Conservation (phyloP, 2,113 vertebrate genomes). For the Gymnogyps californianus region DNA sequence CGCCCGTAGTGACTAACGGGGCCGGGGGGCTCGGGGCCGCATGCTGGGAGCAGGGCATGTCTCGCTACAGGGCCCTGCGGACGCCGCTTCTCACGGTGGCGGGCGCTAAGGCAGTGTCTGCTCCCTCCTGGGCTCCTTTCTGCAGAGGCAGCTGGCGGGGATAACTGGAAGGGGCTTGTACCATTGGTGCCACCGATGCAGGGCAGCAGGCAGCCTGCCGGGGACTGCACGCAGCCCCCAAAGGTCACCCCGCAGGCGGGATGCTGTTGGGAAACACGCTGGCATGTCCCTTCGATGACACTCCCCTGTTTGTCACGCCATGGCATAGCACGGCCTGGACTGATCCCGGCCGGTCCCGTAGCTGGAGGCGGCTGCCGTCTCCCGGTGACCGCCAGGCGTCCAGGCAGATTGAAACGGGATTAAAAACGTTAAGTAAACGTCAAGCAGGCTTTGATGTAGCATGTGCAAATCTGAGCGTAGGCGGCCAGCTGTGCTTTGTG, state of each 20-base stretch:
- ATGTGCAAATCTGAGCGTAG: neutral
- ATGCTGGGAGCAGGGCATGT: slow-evolving; percentile 27
- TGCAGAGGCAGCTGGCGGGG: fast-evolving
- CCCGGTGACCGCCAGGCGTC: fast-evolving
- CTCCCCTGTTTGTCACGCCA: neutral
- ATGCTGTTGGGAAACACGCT: neutral
- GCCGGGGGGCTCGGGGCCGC: neutral
- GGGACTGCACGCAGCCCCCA: neutral
- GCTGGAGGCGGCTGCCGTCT: neutral
- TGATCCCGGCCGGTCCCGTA: fast-evolving
- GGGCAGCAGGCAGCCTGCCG: neutral
- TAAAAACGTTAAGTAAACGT: neutral
- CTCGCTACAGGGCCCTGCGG: neutral
- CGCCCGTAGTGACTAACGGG: slow-evolving; percentile 1
- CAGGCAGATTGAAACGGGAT: neutral
- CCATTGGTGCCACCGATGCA: neutral
- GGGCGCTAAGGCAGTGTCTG: neutral
- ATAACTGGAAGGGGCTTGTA: neutral
- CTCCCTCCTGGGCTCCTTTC: neutral
- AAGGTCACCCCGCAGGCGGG: fast-evolving
- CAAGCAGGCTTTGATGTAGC: neutral
- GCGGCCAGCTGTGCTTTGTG: neutral
- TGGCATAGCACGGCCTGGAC: fast-evolving
- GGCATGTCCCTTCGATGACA: fast-evolving
- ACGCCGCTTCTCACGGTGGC: fast-evolving